These are phyloP conservation scores for Drosophila ambigua DNA, from an alignment of 1,140 invertebrate species.

Conservation along the genomic window DNA sequence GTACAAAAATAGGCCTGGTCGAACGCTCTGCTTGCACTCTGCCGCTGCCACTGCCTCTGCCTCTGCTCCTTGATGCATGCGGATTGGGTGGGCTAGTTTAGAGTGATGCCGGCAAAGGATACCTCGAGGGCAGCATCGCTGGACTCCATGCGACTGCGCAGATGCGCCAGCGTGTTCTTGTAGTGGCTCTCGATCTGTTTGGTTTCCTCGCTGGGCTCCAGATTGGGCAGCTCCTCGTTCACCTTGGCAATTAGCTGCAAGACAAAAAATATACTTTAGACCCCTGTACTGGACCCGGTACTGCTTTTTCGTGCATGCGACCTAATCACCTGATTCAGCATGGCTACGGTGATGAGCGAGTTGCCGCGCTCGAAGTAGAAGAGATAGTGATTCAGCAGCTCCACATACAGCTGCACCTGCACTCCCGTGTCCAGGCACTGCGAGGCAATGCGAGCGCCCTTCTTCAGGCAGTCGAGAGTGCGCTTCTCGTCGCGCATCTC, in stretches of 20 bases:
- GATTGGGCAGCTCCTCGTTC: slow-evolving; percentile 94
- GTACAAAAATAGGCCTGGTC: slow-evolving; percentile 57
- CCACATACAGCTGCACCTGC: slow-evolving; percentile 97
- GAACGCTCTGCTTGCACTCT: slow-evolving; percentile 5
- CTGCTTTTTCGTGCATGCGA: no score
- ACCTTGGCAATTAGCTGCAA: slow-evolving; percentile 96
- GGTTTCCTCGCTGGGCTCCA: slow-evolving; percentile 97
- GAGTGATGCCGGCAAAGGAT: slow-evolving; percentile 82
- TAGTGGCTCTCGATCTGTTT: slow-evolving; percentile 98
- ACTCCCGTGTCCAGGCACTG: slow-evolving; percentile 99
- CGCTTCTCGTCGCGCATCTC: slow-evolving; percentile 93
- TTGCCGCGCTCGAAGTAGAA: slow-evolving; percentile 98
- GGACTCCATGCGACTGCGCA: slow-evolving; percentile 88
- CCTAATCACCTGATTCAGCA: slow-evolving; percentile 85
- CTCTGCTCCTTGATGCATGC: slow-evolving; percentile 7
- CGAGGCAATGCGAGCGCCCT: slow-evolving; percentile 96
- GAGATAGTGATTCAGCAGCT: slow-evolving; percentile 96
- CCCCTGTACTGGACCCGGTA: no score
- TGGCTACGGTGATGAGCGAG: slow-evolving; percentile 88
- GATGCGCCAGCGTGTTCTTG: slow-evolving; percentile 93
- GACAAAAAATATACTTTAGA: background rate
- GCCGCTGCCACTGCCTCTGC: background rate
- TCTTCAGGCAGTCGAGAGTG: slow-evolving; percentile 98
- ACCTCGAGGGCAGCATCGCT: slow-evolving; percentile 86
- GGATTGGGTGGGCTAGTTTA: slow-evolving; percentile 64